These are phyloP conservation scores for Magallana gigas DNA, from an alignment of 1,140 invertebrate species.

Conservation along the genomic window DNA sequence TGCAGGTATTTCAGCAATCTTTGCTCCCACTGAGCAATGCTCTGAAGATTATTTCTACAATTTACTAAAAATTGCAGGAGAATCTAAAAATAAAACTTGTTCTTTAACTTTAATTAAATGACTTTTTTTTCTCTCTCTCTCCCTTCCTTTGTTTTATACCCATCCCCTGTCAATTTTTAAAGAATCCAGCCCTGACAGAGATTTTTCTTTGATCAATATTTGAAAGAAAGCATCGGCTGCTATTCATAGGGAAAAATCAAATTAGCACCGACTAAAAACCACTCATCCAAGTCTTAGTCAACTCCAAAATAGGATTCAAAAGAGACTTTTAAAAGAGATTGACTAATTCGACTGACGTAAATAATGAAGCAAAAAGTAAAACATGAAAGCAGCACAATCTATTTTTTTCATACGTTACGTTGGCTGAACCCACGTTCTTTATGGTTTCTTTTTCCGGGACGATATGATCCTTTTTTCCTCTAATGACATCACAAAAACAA, in stretches of 20 bases:
- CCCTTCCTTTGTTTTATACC: not conserved
- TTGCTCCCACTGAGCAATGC: not conserved
- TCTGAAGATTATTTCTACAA: constrained; percentile 22
- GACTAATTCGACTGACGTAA: not conserved
- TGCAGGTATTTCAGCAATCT: constrained; percentile 7
- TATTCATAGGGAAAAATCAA: not conserved
- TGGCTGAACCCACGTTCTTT: not conserved
- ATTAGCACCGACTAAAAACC: not conserved
- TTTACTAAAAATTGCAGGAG: constrained; percentile 10
- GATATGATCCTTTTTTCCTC: not conserved
- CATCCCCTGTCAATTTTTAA: not conserved
- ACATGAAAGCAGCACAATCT: not conserved
- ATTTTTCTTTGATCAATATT: not conserved
- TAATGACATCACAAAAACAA: not conserved
- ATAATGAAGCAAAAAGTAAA: not conserved
- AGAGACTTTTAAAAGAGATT: not conserved
- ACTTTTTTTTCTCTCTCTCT: not conserved
- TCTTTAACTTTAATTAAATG: not conserved
- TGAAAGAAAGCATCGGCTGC: not conserved
- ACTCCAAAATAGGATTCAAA: not conserved
- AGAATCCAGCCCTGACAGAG: not conserved
- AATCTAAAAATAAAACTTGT: not conserved
- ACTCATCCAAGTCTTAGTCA: not conserved
- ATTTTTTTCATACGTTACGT: not conserved
- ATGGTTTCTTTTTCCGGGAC: not conserved